Evolutionary conservation across 2,113 vertebrate genomes (phyloP), one percentile per base, ranked within the genome.

Genomic region (Sigmodon hispidus): DNA sequence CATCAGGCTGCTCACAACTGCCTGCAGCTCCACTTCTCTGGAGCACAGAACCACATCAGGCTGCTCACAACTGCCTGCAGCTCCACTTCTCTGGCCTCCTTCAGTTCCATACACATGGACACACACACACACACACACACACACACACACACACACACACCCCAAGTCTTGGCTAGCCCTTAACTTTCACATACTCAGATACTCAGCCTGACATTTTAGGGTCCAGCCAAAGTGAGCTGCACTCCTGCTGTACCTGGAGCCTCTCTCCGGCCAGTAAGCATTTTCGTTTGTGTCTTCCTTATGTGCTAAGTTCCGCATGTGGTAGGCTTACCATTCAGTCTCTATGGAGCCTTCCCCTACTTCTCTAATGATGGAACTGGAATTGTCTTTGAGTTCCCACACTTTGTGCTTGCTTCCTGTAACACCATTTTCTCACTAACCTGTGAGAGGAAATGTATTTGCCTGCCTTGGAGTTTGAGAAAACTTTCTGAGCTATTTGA

Each of bases 401-500:
- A 40, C 6, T 69, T 81, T 15, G 0, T 43, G 61, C 15, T 55
- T 22, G 21, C 36, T 22, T 24, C 55, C 19, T 40, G 1, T 19
- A 55, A 61, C 34, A 13, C 3, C 26, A 2, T 43, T 5, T 69
- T 65, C 48, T 52, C 19, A 8, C 36, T 90, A 61, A 85, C 22
- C 16, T 50, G 9, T 12, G 7, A 63, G 36, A 83, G 45, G n/a
- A 93, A 45, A 89, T 13, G 43, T 43, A 13, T 70, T 87, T 93
- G 50, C n/a, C 50, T 90, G 24, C 40, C 85, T 61, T 87, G 65
- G 76, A 93, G 29, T 21, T 43, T 86, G 52, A 85, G 76, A 70
- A 87, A 80, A 59, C 65, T 93, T 93, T 94, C 80, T 90, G 63
- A 57, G 57, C 50, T 89, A 31, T 40, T 11, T 31, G n/a, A 93